A percentile compares a stretch with the other conserved stretches of the same genome.
phyloP scores from a whole-genome alignment of 2,113 vertebrate species.

The Phodopus roborovskii region DNA sequence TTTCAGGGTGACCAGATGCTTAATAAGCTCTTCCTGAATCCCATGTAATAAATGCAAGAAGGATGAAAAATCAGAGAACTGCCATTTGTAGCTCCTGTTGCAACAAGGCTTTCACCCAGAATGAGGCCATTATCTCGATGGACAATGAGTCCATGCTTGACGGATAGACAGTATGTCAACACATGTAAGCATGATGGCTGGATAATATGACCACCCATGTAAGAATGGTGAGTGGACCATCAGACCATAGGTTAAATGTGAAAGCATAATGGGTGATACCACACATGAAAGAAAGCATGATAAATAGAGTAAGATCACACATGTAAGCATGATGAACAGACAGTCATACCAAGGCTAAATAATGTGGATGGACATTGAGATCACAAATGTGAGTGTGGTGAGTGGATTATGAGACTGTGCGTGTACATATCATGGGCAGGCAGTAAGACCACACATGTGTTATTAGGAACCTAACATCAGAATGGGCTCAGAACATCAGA shows the following conservation, averaged over 20 bases:
- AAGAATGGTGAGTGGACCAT: not conserved
- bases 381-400: not conserved
- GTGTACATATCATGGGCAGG: not conserved
- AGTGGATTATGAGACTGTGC: not conserved
- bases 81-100: not conserved
- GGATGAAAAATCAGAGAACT: slow-evolving; percentile 29
- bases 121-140: not conserved
- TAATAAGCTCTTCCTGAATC: not conserved
- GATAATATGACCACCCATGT: not conserved
- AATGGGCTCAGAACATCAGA: not conserved
- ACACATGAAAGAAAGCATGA: not conserved
- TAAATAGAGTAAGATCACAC: not conserved
- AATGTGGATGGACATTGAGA: not conserved
- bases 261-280: not conserved
- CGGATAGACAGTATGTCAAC: not conserved
- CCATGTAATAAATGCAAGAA: not conserved
- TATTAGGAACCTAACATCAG: not conserved
- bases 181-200: not conserved
- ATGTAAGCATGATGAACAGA: not conserved
- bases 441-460: not conserved
- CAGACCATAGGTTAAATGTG: not conserved
- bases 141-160: not conserved
- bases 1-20: not conserved
- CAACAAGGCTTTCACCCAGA: slow-evolving; percentile 1
- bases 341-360: no score